Percentiles rank a stretch among this genome's conserved stretches.
Evolutionary conservation across 2,113 vertebrate genomes (phyloP).

Genomic region (Lycaon pictus): DNA sequence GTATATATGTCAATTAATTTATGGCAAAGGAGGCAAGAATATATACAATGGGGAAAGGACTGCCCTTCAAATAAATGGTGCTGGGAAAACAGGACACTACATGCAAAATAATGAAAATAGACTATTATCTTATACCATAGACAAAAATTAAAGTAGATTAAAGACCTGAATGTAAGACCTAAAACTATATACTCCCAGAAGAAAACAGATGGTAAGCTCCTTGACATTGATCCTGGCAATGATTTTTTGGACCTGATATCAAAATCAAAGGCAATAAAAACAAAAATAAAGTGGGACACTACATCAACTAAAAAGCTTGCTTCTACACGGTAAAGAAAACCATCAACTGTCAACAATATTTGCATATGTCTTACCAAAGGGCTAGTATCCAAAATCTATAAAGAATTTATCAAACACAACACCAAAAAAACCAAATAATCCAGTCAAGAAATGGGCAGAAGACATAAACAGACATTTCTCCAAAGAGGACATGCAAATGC

Average conservation of each 20-base stretch:
- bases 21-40: not conserved
- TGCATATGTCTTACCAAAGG: too few species aligned
- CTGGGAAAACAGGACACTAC: not conserved
- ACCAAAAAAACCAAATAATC: not conserved
- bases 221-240: not conserved
- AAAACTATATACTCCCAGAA: not conserved
- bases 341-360: not conserved
- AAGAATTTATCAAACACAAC: not conserved
- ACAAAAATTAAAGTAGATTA: not conserved
- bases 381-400: too few species aligned
- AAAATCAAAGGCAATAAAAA: not conserved
- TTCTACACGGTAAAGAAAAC: not conserved
- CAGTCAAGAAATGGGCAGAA: not conserved
- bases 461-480: not conserved
- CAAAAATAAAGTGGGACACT: not conserved
- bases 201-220: not conserved
- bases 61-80: not conserved
- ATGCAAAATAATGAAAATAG: not conserved
- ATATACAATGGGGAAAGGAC: not conserved
- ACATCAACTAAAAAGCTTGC: not conserved
- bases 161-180: not conserved
- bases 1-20: not conserved
- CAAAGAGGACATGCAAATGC: too few species aligned
- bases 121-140: not conserved
- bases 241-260: not conserved